These are phyloP conservation scores for Scaptodrosophila lebanonensis DNA, from an alignment of 1,140 invertebrate species.

Conservation along the genomic window DNA sequence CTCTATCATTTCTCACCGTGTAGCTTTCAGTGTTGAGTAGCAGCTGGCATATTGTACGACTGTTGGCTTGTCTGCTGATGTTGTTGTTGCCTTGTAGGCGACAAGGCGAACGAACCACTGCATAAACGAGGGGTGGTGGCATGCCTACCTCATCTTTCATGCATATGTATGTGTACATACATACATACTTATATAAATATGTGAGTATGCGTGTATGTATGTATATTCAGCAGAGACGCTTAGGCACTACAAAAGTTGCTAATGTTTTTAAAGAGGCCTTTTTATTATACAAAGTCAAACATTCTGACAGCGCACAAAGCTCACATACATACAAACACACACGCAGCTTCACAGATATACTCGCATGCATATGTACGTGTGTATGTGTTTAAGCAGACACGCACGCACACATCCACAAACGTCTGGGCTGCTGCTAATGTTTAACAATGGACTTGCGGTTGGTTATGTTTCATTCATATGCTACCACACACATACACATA, in stretches of 20 bases:
- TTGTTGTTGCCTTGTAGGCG: no score
- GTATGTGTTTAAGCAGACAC: not conserved
- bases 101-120: no score
- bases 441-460: conserved; percentile 60
- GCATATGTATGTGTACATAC: conserved; percentile 7
- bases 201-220: not conserved
- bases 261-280: conserved; percentile 75
- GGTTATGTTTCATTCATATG: conserved; percentile 59
- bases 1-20: conserved; percentile 34
- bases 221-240: conserved; percentile 33
- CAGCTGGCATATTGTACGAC: conserved; percentile 50
- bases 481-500: conserved; percentile 23
- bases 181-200: conserved; percentile 8
- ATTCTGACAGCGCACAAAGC: conserved; percentile 52
- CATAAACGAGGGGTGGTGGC: no score
- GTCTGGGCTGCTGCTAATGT: conserved; percentile 48
- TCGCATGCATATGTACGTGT: not conserved
- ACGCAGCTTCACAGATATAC: conserved; percentile 9
- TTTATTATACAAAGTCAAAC: conserved; percentile 76
- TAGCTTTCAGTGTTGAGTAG: conserved; percentile 44
- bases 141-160: no score
- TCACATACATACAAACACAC: conserved; percentile 23
- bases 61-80: conserved; percentile 41
- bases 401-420: not conserved
- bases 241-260: conserved; percentile 74